phyloP scores from a whole-genome alignment of 1,140 invertebrate genomes.

The Manduca sexta region DNA sequence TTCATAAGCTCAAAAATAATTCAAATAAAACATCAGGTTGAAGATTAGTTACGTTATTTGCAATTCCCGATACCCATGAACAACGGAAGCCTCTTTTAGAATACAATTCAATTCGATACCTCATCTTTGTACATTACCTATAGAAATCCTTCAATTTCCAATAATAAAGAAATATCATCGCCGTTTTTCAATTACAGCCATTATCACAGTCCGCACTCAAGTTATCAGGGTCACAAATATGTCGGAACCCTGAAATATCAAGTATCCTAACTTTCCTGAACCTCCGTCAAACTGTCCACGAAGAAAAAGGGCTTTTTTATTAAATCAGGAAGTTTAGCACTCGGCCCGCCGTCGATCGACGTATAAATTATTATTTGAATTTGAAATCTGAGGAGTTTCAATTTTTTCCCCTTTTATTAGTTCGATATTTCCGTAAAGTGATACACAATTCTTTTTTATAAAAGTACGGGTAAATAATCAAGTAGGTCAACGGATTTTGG shows the following conservation, averaged over 20 bases:
- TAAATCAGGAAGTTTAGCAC: conserved; percentile 4
- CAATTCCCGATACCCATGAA: neutral
- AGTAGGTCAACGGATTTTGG: no score
- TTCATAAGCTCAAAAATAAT: no score
- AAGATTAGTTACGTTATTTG: no score
- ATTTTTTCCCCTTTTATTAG: no score
- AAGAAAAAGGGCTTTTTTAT: conserved; percentile 7
- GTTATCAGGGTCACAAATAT: conserved; percentile 1
- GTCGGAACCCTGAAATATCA: conserved; percentile 1
- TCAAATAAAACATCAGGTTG: no score
- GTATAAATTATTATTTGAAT: conserved; percentile 5
- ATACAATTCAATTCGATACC: neutral
- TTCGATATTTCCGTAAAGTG: no score
- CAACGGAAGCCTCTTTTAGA: neutral
- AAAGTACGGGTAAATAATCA: no score
- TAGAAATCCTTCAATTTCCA: neutral
- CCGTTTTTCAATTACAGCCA: neutral
- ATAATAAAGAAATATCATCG: neutral
- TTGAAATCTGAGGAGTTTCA: neutral
- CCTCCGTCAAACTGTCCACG: conserved; percentile 5
- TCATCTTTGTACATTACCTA: neutral
- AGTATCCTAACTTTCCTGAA: conserved; percentile 3
- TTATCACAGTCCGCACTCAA: neutral
- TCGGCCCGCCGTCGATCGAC: neutral
- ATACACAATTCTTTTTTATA: no score